These are phyloP conservation scores for Leptodactylus fallax DNA, from an alignment of 2,797 vertebrate species.

Conservation along the genomic window DNA sequence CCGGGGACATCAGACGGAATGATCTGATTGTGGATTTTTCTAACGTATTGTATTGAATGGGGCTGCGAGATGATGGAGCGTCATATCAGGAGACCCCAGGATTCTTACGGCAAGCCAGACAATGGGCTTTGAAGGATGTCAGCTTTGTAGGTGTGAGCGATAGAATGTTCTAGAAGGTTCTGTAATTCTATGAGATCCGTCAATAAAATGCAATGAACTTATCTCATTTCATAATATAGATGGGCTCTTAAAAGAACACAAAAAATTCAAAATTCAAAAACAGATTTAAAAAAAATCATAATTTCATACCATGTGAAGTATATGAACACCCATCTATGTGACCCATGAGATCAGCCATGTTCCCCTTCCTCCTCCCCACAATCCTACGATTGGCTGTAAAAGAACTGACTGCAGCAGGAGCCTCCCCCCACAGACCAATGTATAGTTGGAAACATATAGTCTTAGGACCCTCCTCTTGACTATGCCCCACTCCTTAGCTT, in stretches of 20 bases:
- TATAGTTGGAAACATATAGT: no score
- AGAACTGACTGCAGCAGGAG: neutral
- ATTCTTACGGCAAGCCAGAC: neutral
- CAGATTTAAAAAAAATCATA: no score
- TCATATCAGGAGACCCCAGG: neutral
- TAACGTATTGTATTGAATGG: neutral
- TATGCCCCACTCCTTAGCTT: no score
- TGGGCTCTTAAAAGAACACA: neutral
- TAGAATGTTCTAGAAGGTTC: neutral
- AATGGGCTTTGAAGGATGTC: neutral
- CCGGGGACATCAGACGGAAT: conserved; percentile 31
- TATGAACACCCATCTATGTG: no score
- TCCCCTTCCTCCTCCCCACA: neutral
- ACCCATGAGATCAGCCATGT: no score
- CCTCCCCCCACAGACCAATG: neutral
- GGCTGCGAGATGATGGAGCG: neutral
- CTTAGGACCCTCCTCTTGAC: no score
- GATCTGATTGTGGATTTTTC: conserved; percentile 12
- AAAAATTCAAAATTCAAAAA: neutral
- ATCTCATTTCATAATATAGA: no score
- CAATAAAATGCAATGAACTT: neutral
- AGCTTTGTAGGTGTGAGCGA: neutral
- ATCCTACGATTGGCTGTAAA: neutral
- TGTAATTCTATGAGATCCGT: neutral
- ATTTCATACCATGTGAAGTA: no score